phyloP scores from a whole-genome alignment of 2,113 vertebrate species.

The Macrotis lagotis region DNA sequence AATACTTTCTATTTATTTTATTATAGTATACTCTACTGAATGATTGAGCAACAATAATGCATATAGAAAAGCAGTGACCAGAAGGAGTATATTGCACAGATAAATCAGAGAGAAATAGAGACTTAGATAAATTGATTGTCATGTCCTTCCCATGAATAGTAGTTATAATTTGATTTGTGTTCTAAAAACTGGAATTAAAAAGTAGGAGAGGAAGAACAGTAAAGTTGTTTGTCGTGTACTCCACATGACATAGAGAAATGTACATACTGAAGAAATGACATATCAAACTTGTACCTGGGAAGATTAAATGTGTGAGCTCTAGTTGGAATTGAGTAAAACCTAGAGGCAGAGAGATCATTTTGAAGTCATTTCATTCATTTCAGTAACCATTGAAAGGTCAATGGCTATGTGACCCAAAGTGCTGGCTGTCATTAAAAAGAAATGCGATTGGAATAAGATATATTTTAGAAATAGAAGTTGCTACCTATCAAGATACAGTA shows the following conservation, averaged over 20 bases:
- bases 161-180: background rate
- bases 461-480: background rate
- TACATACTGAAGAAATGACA: background rate
- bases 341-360: background rate
- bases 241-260: background rate
- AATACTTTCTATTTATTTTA: background rate
- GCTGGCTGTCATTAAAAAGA: background rate
- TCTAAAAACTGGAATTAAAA: background rate
- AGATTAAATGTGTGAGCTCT: background rate
- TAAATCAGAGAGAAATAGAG: background rate
- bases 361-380: background rate
- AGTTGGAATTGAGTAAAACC: background rate
- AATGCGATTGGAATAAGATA: background rate
- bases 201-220: background rate
- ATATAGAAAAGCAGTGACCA: background rate
- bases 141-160: background rate
- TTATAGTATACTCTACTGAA: background rate
- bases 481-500: background rate
- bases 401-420: background rate
- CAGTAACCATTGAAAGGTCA: background rate
- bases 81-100: background rate
- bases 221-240: background rate
- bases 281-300: background rate
- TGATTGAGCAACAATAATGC: background rate
- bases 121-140: background rate